Percentiles rank a stretch among this genome's conserved stretches.
Evolutionary conservation across 1,140 invertebrate genomes (phyloP).

Genomic region (Trichonephila clavata): DNA sequence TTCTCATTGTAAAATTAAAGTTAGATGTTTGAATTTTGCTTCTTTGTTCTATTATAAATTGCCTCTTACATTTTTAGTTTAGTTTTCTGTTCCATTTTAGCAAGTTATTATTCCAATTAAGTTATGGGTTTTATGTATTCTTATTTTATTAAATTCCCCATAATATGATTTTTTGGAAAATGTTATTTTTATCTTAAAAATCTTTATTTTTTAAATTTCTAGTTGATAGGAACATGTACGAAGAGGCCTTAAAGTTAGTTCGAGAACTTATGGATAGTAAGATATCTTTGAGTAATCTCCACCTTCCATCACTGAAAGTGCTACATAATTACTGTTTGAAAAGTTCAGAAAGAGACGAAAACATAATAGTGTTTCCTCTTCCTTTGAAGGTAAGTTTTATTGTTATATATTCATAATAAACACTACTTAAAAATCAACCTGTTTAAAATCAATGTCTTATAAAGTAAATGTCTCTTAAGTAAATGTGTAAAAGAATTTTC

Average conservation of each 20-base stretch:
- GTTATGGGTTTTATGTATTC: background rate
- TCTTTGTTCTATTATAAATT: no score
- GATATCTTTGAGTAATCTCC: slow-evolving; percentile 50
- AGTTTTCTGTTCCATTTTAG: no score
- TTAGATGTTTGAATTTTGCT: no score
- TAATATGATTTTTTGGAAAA: background rate
- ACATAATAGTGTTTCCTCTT: background rate
- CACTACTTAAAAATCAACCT: no score
- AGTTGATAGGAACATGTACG: slow-evolving; percentile 41
- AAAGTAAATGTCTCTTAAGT: no score
- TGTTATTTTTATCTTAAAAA: background rate
- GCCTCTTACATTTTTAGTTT: no score
- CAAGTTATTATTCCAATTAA: background rate
- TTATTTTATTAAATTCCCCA: background rate
- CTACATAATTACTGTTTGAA: slow-evolving; percentile 1
- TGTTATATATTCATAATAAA: no score
- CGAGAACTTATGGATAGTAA: slow-evolving; percentile 17
- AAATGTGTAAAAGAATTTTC: no score
- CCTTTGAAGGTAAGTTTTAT: slow-evolving; percentile 23
- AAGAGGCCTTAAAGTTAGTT: slow-evolving; percentile 10
- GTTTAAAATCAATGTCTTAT: no score
- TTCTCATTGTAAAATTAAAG: no score
- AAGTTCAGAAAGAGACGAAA: no score
- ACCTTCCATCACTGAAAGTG: background rate
- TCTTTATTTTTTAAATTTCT: background rate